Conservation (phyloP, 2,888 invertebrate species). For the Andrena dorsata region DNA sequence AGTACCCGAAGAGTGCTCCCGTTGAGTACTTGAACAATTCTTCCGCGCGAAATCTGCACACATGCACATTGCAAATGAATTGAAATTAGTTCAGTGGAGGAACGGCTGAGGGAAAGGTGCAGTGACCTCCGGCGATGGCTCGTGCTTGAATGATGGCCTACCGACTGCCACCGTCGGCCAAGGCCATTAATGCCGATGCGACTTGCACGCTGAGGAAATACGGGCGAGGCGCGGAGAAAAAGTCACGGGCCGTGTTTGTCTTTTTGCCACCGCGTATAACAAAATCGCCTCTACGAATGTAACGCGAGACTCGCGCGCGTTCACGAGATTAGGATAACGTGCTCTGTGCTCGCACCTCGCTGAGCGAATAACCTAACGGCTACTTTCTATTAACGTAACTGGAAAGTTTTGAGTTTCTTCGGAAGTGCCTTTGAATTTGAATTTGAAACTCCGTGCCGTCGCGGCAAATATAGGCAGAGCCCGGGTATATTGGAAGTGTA, state of each 20-base stretch:
- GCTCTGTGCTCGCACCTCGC: constrained; percentile 12
- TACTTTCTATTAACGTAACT: constrained; percentile 24
- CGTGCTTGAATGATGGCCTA: constrained; percentile 74
- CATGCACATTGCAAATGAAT: constrained; percentile 29
- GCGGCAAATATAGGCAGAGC: not conserved
- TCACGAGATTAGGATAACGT: constrained; percentile 7
- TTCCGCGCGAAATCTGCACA: constrained; percentile 21
- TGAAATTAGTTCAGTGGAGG: constrained; percentile 56
- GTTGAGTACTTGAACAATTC: too few species aligned
- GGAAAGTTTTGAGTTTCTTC: constrained; percentile 14
- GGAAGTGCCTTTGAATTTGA: constrained; percentile 3
- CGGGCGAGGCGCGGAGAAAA: constrained; percentile 11
- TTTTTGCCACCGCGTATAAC: not conserved
- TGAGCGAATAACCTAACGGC: not conserved
- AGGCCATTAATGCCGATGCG: constrained; percentile 71
- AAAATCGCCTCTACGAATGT: not conserved
- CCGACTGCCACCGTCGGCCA: constrained; percentile 71
- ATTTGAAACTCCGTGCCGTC: not conserved
- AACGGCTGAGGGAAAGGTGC: constrained; percentile 76
- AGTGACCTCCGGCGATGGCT: constrained; percentile 78
- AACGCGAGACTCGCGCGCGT: constrained; percentile 4
- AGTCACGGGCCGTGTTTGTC: constrained; percentile 13
- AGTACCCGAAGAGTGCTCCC: too few species aligned
- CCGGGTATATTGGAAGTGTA: not conserved
- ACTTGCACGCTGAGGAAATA: constrained; percentile 36